Evolutionary conservation across 2,113 vertebrate species (phyloP).

Genomic region (Limnothrissa miodon): DNA sequence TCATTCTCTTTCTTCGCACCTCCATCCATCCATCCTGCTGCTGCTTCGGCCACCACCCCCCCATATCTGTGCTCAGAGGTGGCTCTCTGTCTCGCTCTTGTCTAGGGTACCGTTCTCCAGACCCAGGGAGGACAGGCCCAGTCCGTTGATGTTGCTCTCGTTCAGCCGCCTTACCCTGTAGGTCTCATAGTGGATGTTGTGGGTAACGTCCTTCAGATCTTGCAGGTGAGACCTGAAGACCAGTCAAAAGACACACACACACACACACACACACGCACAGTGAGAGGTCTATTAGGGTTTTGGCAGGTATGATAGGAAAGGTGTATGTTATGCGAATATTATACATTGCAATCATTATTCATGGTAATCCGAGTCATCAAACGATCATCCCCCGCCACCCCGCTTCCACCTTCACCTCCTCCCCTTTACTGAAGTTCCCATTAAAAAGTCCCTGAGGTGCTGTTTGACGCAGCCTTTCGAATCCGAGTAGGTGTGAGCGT

Average conservation of each 20-base stretch:
- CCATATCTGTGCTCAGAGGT: slow-evolving; percentile 55
- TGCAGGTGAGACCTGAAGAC: slow-evolving; percentile 84
- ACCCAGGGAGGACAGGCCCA: slow-evolving; percentile 50
- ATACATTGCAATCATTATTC: slow-evolving; percentile 1
- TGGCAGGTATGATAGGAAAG: not conserved
- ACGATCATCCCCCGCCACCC: not conserved
- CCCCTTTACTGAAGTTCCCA: not conserved
- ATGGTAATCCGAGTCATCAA: not conserved
- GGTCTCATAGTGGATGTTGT: slow-evolving; percentile 90
- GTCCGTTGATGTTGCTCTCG: slow-evolving; percentile 73
- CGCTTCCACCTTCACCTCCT: not conserved
- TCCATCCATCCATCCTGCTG: not conserved
- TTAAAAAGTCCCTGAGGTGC: slow-evolving; percentile 8
- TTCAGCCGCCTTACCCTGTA: slow-evolving; percentile 84
- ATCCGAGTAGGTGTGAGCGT: not conserved
- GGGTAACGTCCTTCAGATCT: slow-evolving; percentile 95
- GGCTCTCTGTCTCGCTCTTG: slow-evolving; percentile 62
- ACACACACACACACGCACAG: not conserved
- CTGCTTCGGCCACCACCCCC: not conserved
- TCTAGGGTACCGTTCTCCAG: slow-evolving; percentile 60
- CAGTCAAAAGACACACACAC: not conserved
- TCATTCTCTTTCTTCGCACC: not conserved
- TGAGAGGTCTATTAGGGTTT: not conserved
- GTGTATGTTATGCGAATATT: slow-evolving; percentile 3
- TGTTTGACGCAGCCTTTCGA: not conserved